Evolutionary conservation across 2,113 vertebrate genomes (phyloP), one percentile per base, ranked within the genome.

Genomic region (Bombycilla garrulus): DNA sequence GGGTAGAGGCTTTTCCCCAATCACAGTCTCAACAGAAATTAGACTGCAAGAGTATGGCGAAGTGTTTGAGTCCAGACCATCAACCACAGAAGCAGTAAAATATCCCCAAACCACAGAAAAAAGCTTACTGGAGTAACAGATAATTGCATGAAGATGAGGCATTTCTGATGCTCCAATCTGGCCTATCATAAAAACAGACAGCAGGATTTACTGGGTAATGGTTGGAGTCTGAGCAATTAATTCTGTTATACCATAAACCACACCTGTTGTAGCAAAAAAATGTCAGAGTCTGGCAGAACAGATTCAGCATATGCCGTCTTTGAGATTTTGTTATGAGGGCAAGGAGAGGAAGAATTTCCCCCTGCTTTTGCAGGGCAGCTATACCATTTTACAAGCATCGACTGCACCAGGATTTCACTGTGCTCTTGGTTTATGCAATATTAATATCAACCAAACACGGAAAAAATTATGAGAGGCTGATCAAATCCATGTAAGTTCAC

Each of bases 111-210:
- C 5, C 23, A 83, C 45, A 83, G 33, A 76, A 65, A 91, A 79
- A 85, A 85, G 19, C 21, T 81, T 66, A 38, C 4, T 58, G 50
- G 35, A 83, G 26, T 38, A 90, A 73, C 15, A 88, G 83, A 50
- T 70, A 94, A 57, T 10, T 73, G 26, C 54, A 78, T 1, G 3
- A 94, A 72, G 48, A 72, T 53, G 50, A 79, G 29, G 17, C 45
- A 80, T 33, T 82, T 86, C 50, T 70, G 38, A 90, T 66, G 58
- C 29, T 83, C 51, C 76, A 73, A 9, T 78, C 29, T 94, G 88
- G 54, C 35, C 88, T 70, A 45, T n/a, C 54, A 58, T 92, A 80
- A 94, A 94, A 89, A 40, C 33, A 89, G 81, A 88, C 73, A 92
- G 74, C 31, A 80, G 15, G 56, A 95, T 91, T 95, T 86, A 85